Conservation (phyloP, 2,888 invertebrate genomes). For the Pterobdella sp. region DNA sequence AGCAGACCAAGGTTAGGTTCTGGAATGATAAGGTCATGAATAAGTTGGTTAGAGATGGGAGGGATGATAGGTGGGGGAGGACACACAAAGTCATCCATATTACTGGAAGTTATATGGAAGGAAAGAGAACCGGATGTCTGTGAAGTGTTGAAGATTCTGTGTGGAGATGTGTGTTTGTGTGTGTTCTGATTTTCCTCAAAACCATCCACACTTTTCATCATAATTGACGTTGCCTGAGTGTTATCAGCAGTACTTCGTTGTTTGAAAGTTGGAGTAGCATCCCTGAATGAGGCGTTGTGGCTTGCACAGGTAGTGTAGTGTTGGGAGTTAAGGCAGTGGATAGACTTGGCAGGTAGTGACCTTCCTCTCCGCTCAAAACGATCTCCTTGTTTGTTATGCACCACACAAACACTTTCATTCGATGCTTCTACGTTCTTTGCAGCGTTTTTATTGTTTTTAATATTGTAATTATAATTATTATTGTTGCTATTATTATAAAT, state of each 20-base stretch:
- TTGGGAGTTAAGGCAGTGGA: too few species aligned
- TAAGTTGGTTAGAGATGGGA: conserved; percentile 66
- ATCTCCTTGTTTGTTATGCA: not conserved
- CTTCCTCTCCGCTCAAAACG: too few species aligned
- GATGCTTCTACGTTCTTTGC: not conserved
- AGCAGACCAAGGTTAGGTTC: conserved; percentile 86
- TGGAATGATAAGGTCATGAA: conserved; percentile 89
- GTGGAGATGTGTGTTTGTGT: not conserved
- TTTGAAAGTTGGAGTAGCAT: too few species aligned
- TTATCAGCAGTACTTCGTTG: too few species aligned
- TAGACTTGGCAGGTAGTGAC: too few species aligned
- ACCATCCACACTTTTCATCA: too few species aligned
- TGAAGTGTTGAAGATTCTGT: not conserved
- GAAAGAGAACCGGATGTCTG: conserved; percentile 39
- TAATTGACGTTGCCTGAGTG: too few species aligned
- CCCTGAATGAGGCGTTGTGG: too few species aligned
- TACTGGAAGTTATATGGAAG: conserved; percentile 84
- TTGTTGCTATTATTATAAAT: not conserved
- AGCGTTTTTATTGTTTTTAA: not conserved
- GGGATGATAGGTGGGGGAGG: conserved; percentile 77
- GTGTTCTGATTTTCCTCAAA: too few species aligned
- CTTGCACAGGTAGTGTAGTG: too few species aligned
- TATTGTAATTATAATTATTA: not conserved
- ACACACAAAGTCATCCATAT: conserved; percentile 83
- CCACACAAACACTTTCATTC: not conserved